These are phyloP conservation scores for Formica exsecta DNA, from an alignment of 1,140 invertebrate species.

Conservation along the genomic window DNA sequence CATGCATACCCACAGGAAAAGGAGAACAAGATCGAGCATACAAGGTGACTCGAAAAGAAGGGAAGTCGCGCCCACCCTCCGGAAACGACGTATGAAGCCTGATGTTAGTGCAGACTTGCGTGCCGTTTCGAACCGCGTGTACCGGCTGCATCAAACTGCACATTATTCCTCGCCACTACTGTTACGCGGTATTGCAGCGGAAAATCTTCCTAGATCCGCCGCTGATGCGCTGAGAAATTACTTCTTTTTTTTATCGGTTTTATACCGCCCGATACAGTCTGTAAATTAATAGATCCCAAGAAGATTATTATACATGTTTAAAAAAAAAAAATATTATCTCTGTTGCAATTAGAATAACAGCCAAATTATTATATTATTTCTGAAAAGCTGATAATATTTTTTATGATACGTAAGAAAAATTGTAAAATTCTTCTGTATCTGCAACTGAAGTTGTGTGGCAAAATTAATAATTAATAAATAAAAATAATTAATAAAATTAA, in stretches of 20 bases:
- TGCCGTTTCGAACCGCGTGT: slow-evolving; percentile 53
- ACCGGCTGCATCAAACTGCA: slow-evolving; percentile 54
- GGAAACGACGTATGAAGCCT: slow-evolving; percentile 63
- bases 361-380: slow-evolving; percentile 3
- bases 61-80: slow-evolving; percentile 60
- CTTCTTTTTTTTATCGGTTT: slow-evolving; percentile 16
- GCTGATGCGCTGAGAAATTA: slow-evolving; percentile 15
- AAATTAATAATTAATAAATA: background rate
- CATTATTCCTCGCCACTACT: slow-evolving; percentile 39
- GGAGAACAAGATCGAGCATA: slow-evolving; percentile 62
- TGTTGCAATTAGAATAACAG: background rate
- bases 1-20: slow-evolving; percentile 66
- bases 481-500: no score
- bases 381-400: background rate
- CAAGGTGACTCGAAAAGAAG: slow-evolving; percentile 57
- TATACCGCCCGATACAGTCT: background rate
- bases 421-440: background rate
- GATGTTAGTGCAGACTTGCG: slow-evolving; percentile 64
- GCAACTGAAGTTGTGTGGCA: background rate
- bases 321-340: background rate
- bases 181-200: slow-evolving; percentile 45
- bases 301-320: no score
- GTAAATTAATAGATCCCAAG: background rate
- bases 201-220: slow-evolving; percentile 48
- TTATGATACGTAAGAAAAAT: background rate